phyloP scores from a whole-genome alignment of 2,113 vertebrate species.

The Nycticryphes semicollaris region DNA sequence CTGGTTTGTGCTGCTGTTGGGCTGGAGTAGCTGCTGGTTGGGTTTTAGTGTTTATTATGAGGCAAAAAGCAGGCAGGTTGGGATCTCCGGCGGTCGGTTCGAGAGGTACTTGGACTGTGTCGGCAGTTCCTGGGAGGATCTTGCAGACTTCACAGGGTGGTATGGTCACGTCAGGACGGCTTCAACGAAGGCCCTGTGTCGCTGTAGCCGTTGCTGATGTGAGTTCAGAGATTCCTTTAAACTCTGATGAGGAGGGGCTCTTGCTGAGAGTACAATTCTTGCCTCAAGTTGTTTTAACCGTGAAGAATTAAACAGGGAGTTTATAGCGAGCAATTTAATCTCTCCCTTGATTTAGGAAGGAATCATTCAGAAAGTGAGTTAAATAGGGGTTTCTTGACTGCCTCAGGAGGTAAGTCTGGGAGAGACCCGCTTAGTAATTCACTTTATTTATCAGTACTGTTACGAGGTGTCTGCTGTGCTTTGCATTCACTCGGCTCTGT shows the following conservation, averaged over 20 bases:
- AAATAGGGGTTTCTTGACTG: conserved; percentile 25
- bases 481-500: background rate
- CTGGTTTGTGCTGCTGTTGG: background rate
- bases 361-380: conserved; percentile 54
- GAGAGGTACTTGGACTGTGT: background rate
- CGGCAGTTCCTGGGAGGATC: background rate
- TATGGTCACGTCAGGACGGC: background rate
- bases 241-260: background rate
- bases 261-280: background rate
- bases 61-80: background rate
- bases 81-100: background rate
- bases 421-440: conserved; percentile 33
- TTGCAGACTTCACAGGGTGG: background rate
- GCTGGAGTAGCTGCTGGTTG: background rate
- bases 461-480: background rate
- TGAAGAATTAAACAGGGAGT: conserved; percentile 40
- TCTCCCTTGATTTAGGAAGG: conserved; percentile 53
- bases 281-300: conserved; percentile 21
- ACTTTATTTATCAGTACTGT: conserved; percentile 25
- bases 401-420: conserved; percentile 24
- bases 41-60: background rate
- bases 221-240: background rate
- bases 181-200: background rate
- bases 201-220: accelerated
- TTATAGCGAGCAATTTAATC: conserved; percentile 32